Base-by-base conservation (phyloP, 2,888 invertebrate genomes). In the Rhorus exstirpatorius region DNA sequence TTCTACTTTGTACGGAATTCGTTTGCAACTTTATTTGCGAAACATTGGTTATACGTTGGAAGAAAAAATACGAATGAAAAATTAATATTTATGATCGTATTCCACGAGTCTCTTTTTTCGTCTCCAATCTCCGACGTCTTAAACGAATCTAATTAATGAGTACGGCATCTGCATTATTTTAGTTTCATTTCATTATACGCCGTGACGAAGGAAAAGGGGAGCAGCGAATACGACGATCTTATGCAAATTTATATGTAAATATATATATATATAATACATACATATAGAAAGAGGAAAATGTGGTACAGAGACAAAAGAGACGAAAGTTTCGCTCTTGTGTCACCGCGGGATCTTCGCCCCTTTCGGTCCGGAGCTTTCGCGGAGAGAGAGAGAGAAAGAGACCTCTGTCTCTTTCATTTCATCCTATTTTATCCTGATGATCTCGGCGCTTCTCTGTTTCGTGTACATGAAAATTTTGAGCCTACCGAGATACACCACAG, bases 171-270 rank as follows among this genome's bases (percentile, higher is more conserved):
- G 89, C 91, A 91, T 92, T 91, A 91, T 92, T 92, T 91, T 91
- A 91, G 91, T 91, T 91, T 91, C 91, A 90, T 91, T 92, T 91
- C 89, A 91, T 91, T 91, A 91, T 91, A 90, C 89, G 88, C 49
- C 61, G 49, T 26, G 55, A 46, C 55, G 67, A 41, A 8, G 79
- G n/a, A 21, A 71, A 38, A 76, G 75, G 75, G 24, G 58, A 71
- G 17, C 67, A 58, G 41, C 38, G 87, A 85, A 72, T 84, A 88
- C 87, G 90, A 90, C 88, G 90, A 91, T 91, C 91, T 91, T 91
- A 92, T 92, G 91, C 90, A 92, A 92, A 92, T 61, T 74, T 68
- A 14, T 90, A 90, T 26, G 26, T 31, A 58, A 19, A 71, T 26
- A 31, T 71, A n/a, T 58, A 71, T 58, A 17, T n/a, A 41, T 53